phyloP scores from a whole-genome alignment of 1,140 invertebrate genomes.

The Lepidurus arcticus region DNA sequence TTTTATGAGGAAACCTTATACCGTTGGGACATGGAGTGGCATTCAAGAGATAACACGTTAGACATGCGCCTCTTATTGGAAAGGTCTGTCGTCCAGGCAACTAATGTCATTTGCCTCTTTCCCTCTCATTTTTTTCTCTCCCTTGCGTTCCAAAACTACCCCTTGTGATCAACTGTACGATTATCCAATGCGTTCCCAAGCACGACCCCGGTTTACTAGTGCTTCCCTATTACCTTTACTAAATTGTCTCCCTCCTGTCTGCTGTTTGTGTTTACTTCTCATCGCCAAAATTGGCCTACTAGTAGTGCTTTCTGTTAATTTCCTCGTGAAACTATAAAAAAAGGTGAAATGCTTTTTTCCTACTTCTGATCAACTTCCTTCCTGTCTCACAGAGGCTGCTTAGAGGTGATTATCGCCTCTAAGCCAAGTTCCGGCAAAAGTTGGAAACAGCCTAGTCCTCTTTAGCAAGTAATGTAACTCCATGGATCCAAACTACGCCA shows the following conservation, averaged over 20 bases:
- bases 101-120: not conserved
- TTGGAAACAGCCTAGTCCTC: too few species aligned
- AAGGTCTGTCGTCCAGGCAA: slow-evolving; percentile 14
- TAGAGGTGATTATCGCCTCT: not conserved
- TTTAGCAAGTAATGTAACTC: too few species aligned
- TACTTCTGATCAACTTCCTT: not conserved
- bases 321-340: not conserved
- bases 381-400: not conserved
- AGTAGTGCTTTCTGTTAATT: not conserved
- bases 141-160: not conserved
- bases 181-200: not conserved
- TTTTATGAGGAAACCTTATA: not conserved
- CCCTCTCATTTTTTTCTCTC: not conserved
- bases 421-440: not conserved
- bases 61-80: not conserved
- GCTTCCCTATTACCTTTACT: slow-evolving; percentile 5
- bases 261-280: not conserved
- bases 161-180: slow-evolving; percentile 9
- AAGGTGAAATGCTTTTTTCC: not conserved
- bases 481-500: too few species aligned
- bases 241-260: not conserved
- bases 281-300: not conserved
- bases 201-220: not conserved
- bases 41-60: not conserved
- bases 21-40: not conserved